Conservation (phyloP, 2,888 invertebrate species). For the Cheilosia vernalis region DNA sequence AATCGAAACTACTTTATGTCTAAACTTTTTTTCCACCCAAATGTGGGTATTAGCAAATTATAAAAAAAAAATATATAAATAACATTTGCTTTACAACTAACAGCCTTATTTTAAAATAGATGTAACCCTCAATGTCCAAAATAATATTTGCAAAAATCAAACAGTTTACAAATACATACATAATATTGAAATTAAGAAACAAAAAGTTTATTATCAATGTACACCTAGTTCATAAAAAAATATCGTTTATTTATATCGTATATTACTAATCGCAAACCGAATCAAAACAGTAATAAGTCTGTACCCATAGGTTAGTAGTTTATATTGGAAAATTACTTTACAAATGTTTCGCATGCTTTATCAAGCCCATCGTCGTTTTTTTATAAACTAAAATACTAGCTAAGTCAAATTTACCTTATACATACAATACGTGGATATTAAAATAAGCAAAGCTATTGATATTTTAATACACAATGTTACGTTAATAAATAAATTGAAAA, state of each 20-base stretch:
- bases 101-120: conserved; percentile 50
- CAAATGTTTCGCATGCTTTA: conserved; percentile 29
- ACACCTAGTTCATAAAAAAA: background rate
- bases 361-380: conserved; percentile 49
- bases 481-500: conserved; percentile 6
- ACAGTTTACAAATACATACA: too few species aligned
- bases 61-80: too few species aligned
- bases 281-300: conserved; percentile 39
- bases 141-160: too few species aligned
- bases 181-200: background rate
- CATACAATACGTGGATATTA: background rate
- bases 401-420: conserved; percentile 61
- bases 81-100: too few species aligned
- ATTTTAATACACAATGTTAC: conserved; percentile 3
- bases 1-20: too few species aligned
- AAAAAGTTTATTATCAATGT: background rate
- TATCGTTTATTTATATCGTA: background rate
- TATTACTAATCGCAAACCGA: conserved; percentile 7
- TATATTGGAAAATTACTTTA: conserved; percentile 2
- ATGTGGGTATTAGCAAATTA: too few species aligned
- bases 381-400: conserved; percentile 47
- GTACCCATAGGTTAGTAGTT: conserved; percentile 22
- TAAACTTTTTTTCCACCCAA: too few species aligned
- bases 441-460: background rate
- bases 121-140: too few species aligned